A percentile compares a stretch with the other conserved stretches of the same genome.
phyloP scores from a whole-genome alignment of 2,888 invertebrate genomes.

The Andrena chrysosceles region DNA sequence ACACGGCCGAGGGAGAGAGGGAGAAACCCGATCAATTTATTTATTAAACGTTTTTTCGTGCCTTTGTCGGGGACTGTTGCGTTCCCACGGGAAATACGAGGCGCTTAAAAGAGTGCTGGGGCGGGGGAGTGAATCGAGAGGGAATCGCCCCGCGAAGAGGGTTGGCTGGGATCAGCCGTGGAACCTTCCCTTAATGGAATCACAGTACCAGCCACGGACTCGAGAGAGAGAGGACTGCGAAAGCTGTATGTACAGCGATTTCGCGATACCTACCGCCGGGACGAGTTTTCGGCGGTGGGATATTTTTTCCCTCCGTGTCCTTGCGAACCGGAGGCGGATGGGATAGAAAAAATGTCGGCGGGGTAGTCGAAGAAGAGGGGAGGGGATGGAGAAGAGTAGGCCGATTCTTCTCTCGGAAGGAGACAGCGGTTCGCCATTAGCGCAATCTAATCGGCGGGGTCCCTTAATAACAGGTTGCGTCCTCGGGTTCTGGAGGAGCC shows the following conservation, averaged over 20 bases:
- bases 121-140: slow-evolving; percentile 48
- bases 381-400: slow-evolving; percentile 29
- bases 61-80: slow-evolving; percentile 72
- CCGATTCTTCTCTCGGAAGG: slow-evolving; percentile 67
- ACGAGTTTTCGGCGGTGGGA: slow-evolving; percentile 10
- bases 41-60: slow-evolving; percentile 78
- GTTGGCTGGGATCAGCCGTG: slow-evolving; percentile 54
- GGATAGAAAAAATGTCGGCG: not conserved
- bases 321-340: not conserved
- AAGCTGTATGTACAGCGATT: not conserved
- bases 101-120: slow-evolving; percentile 71
- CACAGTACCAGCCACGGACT: slow-evolving; percentile 41
- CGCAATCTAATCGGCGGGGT: slow-evolving; percentile 82
- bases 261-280: not conserved
- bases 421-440: slow-evolving; percentile 83
- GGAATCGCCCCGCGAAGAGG: slow-evolving; percentile 43
- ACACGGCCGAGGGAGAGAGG: slow-evolving; percentile 5
- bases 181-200: slow-evolving; percentile 64
- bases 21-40: slow-evolving; percentile 80
- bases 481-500: slow-evolving; percentile 66
- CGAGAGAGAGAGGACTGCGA: not conserved
- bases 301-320: not conserved
- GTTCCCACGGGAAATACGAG: slow-evolving; percentile 81
- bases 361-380: not conserved
- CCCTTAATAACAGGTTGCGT: slow-evolving; percentile 82